phyloP scores from a whole-genome alignment of 2,113 vertebrate species.

The Pholis gunnellus region DNA sequence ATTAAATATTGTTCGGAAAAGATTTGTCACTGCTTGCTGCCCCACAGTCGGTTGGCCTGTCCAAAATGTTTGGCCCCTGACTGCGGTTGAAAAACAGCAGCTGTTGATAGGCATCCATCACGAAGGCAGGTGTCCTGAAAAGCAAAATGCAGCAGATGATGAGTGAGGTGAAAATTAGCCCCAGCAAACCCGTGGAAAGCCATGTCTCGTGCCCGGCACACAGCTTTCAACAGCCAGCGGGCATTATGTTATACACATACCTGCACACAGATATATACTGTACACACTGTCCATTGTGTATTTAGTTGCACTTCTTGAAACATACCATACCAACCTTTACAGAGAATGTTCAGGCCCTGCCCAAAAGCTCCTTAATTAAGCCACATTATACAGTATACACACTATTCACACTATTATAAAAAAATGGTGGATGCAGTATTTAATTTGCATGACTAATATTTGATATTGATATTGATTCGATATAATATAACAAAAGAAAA shows the following conservation, averaged over 20 bases:
- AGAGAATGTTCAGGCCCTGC: not conserved
- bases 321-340: not conserved
- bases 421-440: not conserved
- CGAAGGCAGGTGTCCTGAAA: constrained; percentile 20
- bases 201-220: not conserved
- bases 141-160: constrained; percentile 34
- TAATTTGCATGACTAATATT: not conserved
- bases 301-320: not conserved
- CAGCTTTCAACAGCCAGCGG: constrained; percentile 42
- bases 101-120: constrained; percentile 58
- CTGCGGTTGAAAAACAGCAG: constrained; percentile 45
- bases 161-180: constrained; percentile 44
- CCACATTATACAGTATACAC: not conserved
- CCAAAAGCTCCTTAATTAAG: not conserved
- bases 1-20: not conserved
- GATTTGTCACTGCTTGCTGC: not conserved
- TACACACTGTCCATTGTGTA: not conserved
- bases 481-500: not conserved
- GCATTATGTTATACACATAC: not conserved
- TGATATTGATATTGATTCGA: not conserved
- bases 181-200: constrained; percentile 29
- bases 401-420: not conserved
- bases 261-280: not conserved
- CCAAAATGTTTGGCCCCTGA: constrained; percentile 6
- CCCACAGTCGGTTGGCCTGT: not conserved